Conservation (phyloP, 2,113 vertebrate genomes). For the Pseudorectes ferrugineus region DNA sequence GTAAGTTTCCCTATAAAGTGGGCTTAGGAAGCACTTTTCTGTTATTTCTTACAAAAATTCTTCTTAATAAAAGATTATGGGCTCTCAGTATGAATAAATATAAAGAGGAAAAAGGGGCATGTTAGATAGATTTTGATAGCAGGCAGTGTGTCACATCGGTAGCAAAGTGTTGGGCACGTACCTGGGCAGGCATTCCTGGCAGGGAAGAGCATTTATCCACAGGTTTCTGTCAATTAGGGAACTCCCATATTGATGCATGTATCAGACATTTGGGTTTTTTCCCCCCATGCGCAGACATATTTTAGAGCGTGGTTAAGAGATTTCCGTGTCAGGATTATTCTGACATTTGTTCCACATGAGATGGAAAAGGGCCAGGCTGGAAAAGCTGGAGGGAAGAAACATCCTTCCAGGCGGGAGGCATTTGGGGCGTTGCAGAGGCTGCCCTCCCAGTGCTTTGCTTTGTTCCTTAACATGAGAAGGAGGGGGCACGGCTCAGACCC, state of each 20-base stretch:
- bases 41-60: conserved; percentile 6
- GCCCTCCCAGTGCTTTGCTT: not conserved
- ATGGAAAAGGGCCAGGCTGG: not conserved
- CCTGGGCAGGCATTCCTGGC: not conserved
- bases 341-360: not conserved
- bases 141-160: not conserved
- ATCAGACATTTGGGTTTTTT: not conserved
- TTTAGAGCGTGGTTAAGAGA: not conserved
- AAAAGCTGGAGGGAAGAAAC: not conserved
- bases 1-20: not conserved
- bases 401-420: not conserved
- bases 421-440: not conserved
- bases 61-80: not conserved
- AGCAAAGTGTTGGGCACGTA: not conserved
- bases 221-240: not conserved
- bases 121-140: not conserved
- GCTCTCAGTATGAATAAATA: not conserved
- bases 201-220: not conserved
- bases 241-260: not conserved
- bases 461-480: not conserved
- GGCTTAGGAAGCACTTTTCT: not conserved
- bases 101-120: not conserved
- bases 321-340: not conserved
- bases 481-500: not conserved
- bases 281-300: not conserved